Base-by-base conservation (phyloP, 2,888 invertebrate species). In the Diabrotica balteata region DNA sequence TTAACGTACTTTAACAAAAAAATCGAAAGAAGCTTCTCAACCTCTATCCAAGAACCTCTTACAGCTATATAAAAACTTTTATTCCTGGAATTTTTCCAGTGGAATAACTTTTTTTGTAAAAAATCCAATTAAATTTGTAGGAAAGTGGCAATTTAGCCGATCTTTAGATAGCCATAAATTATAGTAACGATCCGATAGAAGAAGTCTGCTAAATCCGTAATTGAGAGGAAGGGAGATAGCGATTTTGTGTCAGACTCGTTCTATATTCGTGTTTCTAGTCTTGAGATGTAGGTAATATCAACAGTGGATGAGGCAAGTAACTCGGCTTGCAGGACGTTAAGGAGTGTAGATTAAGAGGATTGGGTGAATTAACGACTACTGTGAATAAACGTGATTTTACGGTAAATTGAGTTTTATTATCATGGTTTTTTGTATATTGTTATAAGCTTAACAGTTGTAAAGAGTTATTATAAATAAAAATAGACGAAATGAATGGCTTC, bases 141-240 rank as follows among this genome's bases (percentile, higher is more conserved):
- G 55, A 63, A 58, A 64, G 47, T 53, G 64, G 52, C 63, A 66
- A 59, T 60, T 57, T 59, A 46, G 50, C 45, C 50, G 52, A 59
- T 59, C 55, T 64, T 49, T 11, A 46, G 61, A 57, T 46, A 9
- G 60, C 59, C 57, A 59, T 71, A 72, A 71, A 72, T 63, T 66
- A 66, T 68, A 60, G 46, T 66, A 69, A 69, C 63, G 69, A 61
- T 68, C 58, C 53, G 69, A 68, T 69, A 70, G 59, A 66, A 54
- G 57, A 43, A 57, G 50, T 32, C 32, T 32, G 62, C 55, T 68
- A 63, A 63, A 59, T 60, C 32, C 66, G 53, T 61, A 69, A 72
- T 69, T 68, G 63, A 57, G 55, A 8, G 44, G 45, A 62, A 59
- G 62, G 54, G 53, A 52, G 64, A 60, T 59, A 57, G 53, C 32